Percentiles rank a stretch among this genome's conserved stretches.
Conservation (phyloP, 2,888 invertebrate species). For the Lithophane socia region DNA sequence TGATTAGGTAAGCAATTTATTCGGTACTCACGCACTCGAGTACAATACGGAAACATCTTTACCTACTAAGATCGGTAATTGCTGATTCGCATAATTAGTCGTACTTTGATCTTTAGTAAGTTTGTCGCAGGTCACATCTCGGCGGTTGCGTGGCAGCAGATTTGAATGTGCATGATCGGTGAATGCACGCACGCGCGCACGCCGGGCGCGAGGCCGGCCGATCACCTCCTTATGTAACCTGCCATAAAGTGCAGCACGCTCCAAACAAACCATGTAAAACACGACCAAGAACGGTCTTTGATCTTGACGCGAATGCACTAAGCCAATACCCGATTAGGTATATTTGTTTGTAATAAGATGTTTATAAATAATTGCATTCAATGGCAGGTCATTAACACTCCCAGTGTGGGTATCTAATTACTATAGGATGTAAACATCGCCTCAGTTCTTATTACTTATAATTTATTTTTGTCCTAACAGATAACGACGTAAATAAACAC, state of each 20-base stretch:
- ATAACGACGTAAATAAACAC: constrained; percentile 30
- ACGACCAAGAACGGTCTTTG: constrained; percentile 73
- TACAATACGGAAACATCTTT: constrained; percentile 46
- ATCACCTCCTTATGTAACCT: constrained; percentile 86
- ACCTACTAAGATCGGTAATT: constrained; percentile 39
- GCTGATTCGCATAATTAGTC: constrained; percentile 48
- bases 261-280: constrained; percentile 76
- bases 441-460: constrained; percentile 10
- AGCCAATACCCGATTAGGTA: constrained; percentile 66
- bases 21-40: constrained; percentile 18
- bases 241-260: constrained; percentile 75
- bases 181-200: constrained; percentile 81
- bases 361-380: constrained; percentile 64
- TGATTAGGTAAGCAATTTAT: constrained; percentile 52
- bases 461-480: not conserved
- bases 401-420: constrained; percentile 46
- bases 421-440: constrained; percentile 42
- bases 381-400: constrained; percentile 50
- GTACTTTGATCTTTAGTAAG: constrained; percentile 62
- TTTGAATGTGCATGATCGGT: constrained; percentile 80
- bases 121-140: constrained; percentile 65
- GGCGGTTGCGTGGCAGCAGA: constrained; percentile 66
- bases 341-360: constrained; percentile 59
- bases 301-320: constrained; percentile 76
- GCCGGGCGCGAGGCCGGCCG: constrained; percentile 86